Conservation (phyloP, 2,113 vertebrate species). For the Bubo bubo region DNA sequence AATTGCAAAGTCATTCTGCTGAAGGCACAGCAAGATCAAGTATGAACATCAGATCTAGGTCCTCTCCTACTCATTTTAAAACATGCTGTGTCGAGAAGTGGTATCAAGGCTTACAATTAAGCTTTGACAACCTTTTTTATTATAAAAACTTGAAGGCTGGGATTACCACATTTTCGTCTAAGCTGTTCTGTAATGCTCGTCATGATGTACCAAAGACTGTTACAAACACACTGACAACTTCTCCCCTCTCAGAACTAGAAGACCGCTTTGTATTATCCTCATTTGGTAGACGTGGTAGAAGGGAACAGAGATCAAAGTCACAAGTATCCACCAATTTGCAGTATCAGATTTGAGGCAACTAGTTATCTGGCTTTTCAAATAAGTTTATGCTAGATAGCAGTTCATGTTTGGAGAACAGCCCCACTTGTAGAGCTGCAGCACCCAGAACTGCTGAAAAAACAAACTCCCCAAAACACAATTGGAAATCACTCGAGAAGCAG, state of each 20-base stretch:
- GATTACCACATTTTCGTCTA: neutral
- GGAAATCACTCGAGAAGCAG: neutral
- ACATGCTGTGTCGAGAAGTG: neutral
- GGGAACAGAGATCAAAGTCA: neutral
- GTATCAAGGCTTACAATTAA: neutral
- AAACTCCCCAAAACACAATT: fast-evolving
- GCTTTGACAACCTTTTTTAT: neutral
- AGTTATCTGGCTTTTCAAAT: neutral
- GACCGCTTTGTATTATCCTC: too few relatives aligned
- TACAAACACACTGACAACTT: too few relatives aligned
- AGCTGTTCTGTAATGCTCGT: neutral
- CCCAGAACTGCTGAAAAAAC: neutral
- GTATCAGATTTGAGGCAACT: neutral
- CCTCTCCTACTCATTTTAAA: neutral
- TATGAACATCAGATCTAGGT: neutral
- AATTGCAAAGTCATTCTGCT: neutral
- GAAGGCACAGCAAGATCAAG: neutral
- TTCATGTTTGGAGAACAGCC: neutral
- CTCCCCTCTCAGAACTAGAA: neutral
- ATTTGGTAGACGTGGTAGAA: neutral
- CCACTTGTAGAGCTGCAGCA: neutral
- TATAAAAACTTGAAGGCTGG: neutral
- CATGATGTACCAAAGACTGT: neutral
- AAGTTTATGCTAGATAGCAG: neutral
- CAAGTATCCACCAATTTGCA: neutral